Evolutionary conservation across 2,113 vertebrate species (phyloP), one percentile per base, ranked within the genome.

Genomic region (Chaetodon trifascialis): DNA sequence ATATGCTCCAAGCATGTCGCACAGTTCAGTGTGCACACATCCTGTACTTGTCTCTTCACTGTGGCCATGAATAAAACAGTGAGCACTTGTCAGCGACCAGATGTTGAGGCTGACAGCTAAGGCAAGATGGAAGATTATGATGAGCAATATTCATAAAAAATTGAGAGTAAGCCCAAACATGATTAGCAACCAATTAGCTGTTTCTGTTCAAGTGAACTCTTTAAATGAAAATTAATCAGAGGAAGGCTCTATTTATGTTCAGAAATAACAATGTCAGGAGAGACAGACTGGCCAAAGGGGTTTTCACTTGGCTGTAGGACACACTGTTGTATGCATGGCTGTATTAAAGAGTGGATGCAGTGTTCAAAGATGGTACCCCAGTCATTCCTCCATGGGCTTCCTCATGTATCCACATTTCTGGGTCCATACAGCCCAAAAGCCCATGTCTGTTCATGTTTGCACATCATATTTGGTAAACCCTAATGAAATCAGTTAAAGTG

Each of bases 131-230:
- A 73, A 60, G 76, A 76, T 74, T 49, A 30, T 30, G 25, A 59
- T 58, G 46, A 11, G 36, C 8, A 10, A 78, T 7, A 76, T 51
- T 25, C 69, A 68, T 46, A 77, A 44, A 47, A 69, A 21, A 58
- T 58, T 6, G 10, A 30, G 55, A 55, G 55, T 21, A 25, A 76
- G 44, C 66, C 30, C 47, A 76, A 76, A 85, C 56, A 44, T 65
- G 51, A 82, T 86, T 86, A 71, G 81, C 83, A 30, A 52, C 59
- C 47, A 85, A 83, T 82, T 81, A 80, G 63, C 63, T 65, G 47
- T 76, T 84, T 76, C 77, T 65, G 63, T 67, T 75, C 6, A 16
- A 85, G 68, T 73, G 14, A 79, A 71, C 46, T 69, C 54, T 47
- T 79, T 64, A 42, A 79, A 62, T 73, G 40, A 73, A 80, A 62